Conservation (phyloP, 2,888 invertebrate genomes). For the Phrixothrix hirtus region DNA sequence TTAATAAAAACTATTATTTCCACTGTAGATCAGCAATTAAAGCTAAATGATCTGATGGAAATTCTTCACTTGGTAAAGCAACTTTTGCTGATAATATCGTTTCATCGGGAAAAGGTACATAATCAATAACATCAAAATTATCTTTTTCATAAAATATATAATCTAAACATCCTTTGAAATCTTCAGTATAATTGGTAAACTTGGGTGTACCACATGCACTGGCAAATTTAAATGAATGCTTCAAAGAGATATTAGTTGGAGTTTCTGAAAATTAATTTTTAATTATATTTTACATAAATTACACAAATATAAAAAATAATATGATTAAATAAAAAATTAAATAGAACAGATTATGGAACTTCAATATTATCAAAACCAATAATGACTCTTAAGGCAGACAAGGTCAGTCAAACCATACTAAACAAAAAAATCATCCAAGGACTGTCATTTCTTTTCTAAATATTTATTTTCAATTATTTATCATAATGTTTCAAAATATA, state of each 20-base stretch:
- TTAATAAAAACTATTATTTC: background rate
- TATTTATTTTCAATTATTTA: too few relatives aligned
- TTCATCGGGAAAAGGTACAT: conserved; percentile 78
- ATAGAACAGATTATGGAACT: too few relatives aligned
- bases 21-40: conserved; percentile 75
- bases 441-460: too few relatives aligned
- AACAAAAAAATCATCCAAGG: too few relatives aligned
- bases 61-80: conserved; percentile 86
- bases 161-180: conserved; percentile 87
- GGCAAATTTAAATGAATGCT: conserved; percentile 66
- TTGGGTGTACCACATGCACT: conserved; percentile 86
- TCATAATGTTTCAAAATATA: too few relatives aligned
- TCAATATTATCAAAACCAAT: too few relatives aligned
- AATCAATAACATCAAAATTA: conserved; percentile 66
- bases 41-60: conserved; percentile 94
- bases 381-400: too few relatives aligned
- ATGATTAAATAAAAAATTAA: too few relatives aligned
- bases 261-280: conserved; percentile 60
- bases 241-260: conserved; percentile 63
- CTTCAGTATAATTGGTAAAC: conserved; percentile 84
- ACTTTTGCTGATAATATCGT: conserved; percentile 73
- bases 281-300: too few relatives aligned
- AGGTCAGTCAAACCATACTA: too few relatives aligned
- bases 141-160: conserved; percentile 84
- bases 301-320: conserved; percentile 60